Percentiles rank a stretch among this genome's conserved stretches.
Conservation (phyloP, 53 echinoderm and acorn worm genomes). For the Apostichopus leukothele region DNA sequence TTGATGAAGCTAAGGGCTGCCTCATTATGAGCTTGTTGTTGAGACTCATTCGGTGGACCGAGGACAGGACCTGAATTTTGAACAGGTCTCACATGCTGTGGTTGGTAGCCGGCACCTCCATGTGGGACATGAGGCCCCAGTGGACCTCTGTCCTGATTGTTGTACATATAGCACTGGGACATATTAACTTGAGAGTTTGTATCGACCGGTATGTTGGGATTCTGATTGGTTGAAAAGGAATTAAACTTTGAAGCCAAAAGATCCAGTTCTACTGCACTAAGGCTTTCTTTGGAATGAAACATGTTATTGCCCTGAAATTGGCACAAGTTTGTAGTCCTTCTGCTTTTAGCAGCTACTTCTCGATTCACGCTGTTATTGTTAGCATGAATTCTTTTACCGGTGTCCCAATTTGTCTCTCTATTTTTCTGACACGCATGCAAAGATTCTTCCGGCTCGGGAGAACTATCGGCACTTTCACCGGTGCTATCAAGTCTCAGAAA, state of each 20-base stretch:
- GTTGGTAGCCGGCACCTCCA: background rate
- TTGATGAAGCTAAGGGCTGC: background rate
- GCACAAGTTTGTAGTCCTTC: background rate
- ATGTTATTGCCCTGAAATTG: background rate
- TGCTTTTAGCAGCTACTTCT: background rate
- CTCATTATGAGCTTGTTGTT: background rate
- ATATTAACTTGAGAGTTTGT: background rate
- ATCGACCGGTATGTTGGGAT: background rate
- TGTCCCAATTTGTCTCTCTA: background rate
- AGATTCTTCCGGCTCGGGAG: background rate
- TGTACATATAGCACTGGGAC: background rate
- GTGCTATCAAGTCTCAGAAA: constrained; percentile 41
- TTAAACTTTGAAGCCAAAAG: constrained; percentile 31
- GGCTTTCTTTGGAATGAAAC: constrained; percentile 3
- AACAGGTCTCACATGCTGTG: background rate
- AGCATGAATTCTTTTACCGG: background rate
- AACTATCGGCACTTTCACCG: constrained; percentile 37
- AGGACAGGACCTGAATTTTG: background rate
- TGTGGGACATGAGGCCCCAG: background rate
- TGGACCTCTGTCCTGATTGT: background rate
- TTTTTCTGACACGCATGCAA: background rate
- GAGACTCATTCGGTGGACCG: background rate
- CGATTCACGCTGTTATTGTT: background rate
- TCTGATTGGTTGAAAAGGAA: constrained; percentile 4
- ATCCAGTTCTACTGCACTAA: constrained; percentile 8